Evolutionary conservation across 2,113 vertebrate species (phyloP), one percentile per base, ranked within the genome.

Genomic region (Centropus unirufus): DNA sequence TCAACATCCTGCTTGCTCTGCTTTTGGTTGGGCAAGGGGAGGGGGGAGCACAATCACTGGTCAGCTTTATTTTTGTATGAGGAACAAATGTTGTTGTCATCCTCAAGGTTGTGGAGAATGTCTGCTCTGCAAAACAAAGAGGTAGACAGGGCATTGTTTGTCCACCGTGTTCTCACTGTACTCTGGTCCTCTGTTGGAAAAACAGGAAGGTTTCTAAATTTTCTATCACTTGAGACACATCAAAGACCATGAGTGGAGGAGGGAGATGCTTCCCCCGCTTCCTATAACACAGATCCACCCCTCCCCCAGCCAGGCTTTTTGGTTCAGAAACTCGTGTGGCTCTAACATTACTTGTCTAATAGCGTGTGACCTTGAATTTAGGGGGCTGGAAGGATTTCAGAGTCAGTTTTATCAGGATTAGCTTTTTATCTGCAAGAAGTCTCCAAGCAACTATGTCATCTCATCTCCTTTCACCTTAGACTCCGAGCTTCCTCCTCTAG

Each of bases 371-470:
- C 97, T 97, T 98, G 97, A 95, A 84, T 96, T 96, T 94, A 84
- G 24, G 75, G 94, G 82, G 93, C 95, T 98, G 97, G 97, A 97
- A 97, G 94, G 94, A 96, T 97, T 98, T 98, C 97, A 98, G 97
- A 70, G 91, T 97, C 95, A 96, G 95, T 97, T 98, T 98, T 98
- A 97, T 97, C 90, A 92, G 95, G 95, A 98, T 98, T 98, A 98
- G 96, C 92, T 97, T 98, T 98, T 98, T 97, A 97, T 98, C 96
- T 97, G 96, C 86, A 92, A 90, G 92, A 95, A 97, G 95, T 95
- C 97, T 86, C 92, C 36, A 85, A 95, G 92, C 86, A 97, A 98
- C 97, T 91, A 96, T 96, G 94, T 82, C 91, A 96, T 95, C 95
- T 96, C 94, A 92, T 97, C 76, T 78, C 79, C 96, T 97, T 97